Evolutionary conservation across 2,113 vertebrate genomes (phyloP).

Genomic region (Origma solitaria): DNA sequence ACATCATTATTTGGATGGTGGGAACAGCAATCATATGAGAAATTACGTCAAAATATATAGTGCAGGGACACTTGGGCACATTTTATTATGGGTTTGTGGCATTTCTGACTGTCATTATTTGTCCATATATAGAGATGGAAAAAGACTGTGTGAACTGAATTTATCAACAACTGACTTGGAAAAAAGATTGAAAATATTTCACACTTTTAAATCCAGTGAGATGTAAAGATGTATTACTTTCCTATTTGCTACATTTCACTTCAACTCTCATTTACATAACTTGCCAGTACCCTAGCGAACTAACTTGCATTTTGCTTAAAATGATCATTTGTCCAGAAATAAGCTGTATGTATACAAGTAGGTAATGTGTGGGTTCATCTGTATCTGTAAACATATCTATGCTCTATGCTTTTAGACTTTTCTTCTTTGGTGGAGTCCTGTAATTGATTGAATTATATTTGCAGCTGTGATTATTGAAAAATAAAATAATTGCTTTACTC

Average conservation of each 20-base stretch:
- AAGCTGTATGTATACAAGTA: background rate
- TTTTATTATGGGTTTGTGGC: background rate
- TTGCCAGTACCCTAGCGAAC: background rate
- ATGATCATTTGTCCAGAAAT: background rate
- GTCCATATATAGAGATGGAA: background rate
- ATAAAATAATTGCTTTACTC: background rate
- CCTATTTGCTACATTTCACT: background rate
- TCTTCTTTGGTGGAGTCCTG: background rate
- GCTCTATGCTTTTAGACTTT: background rate
- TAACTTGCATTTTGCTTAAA: background rate
- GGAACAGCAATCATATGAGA: background rate
- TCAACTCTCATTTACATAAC: background rate
- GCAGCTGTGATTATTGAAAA: background rate
- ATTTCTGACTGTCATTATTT: constrained; percentile 6
- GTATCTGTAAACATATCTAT: background rate
- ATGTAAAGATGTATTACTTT: background rate
- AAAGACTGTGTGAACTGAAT: background rate
- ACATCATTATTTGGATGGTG: background rate
- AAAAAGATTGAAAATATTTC: background rate
- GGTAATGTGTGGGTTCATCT: background rate
- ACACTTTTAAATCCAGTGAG: background rate
- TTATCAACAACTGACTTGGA: background rate
- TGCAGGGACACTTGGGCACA: background rate
- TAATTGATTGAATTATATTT: background rate
- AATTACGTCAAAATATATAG: background rate